Base-by-base conservation (phyloP, 2,113 vertebrate genomes). In the Ptilorrhoa leucosticta region DNA sequence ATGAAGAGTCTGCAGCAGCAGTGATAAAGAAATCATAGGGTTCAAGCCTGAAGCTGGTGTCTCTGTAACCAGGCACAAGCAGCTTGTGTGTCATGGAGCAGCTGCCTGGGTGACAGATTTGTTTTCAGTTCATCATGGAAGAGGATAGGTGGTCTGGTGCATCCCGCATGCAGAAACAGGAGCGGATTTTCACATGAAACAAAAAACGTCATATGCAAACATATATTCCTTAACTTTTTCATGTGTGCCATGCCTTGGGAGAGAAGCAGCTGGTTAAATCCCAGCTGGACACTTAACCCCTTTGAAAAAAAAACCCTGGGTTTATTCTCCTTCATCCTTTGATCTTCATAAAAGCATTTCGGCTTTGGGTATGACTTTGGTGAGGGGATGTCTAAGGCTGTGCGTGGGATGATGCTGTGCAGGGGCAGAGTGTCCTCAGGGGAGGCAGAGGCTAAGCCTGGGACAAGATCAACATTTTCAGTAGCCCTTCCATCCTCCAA, bases 171-270 rank as follows among this genome's bases (percentile, higher is more conserved):
- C 16, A 42, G 16, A 51, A 73, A 18, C 1, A 80, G 18, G 33
- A 50, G 7, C 6, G 48, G 31, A 27, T 61, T 71, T 89, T 83
- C 44, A 39, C 5, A 8, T 6, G 7, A 48, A 66, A 70, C 4
- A n/a, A 1, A 2, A 14, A 51, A 33, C 3, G 4, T 51, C 31
- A 16, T 8, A 13, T 9, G 44, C n/a, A 78, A 78, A 71, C n/a
- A n/a, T n/a, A n/a, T n/a, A n/a, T 40, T 70, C 11, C 81, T 71
- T 48, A 22, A 11, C 4, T 53, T 70, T 57, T 11, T 53, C 4
- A 1, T 0, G 0, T 11, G 3, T 17, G 4, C 22, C 20, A 9
- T 27, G 15, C 15, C 24, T 58, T 39, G 33, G 11, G 57, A 64
- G 16, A 85, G 27, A 45, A 89, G 5, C 20, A 45, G 42, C 6